These are phyloP conservation scores for Diplazon laetatorius DNA, from an alignment of 2,888 invertebrate species.

Conservation along the genomic window DNA sequence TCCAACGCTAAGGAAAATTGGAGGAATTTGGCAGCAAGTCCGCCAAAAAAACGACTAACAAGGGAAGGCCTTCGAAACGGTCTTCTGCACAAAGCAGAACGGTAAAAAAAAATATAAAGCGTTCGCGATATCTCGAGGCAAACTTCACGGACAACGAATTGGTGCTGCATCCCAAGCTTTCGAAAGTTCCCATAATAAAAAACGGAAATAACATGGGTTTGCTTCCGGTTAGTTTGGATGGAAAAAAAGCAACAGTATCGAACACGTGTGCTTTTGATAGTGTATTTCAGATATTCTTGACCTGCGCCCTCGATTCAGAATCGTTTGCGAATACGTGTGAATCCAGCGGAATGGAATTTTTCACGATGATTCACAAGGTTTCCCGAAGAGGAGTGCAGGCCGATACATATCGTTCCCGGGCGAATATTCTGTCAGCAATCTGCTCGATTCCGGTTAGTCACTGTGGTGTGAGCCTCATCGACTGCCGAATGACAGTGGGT, in stretches of 20 bases:
- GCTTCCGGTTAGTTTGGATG: neutral
- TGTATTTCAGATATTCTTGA: conserved; percentile 2
- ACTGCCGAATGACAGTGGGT: too few relatives aligned
- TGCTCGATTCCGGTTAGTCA: neutral
- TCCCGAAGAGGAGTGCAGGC: neutral
- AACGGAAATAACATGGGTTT: conserved; percentile 12
- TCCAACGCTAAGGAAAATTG: conserved; percentile 14
- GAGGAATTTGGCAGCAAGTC: conserved; percentile 6
- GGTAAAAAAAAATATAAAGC: neutral
- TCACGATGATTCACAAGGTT: conserved; percentile 9
- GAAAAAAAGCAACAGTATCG: conserved; percentile 1
- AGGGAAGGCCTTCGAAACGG: neutral
- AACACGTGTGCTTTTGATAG: conserved; percentile 22
- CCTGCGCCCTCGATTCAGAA: conserved; percentile 3
- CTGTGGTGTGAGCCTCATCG: too few relatives aligned
- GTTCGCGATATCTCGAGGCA: neutral
- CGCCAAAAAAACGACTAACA: too few relatives aligned
- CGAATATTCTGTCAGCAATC: neutral
- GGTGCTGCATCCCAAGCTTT: neutral
- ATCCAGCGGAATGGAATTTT: neutral
- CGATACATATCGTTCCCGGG: neutral
- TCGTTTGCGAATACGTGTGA: neutral
- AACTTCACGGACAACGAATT: conserved; percentile 7
- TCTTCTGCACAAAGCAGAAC: neutral
- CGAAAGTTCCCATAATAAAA: conserved; percentile 3